phyloP scores from a whole-genome alignment of 1,140 invertebrate genomes.

The Drosophila bocqueti region DNA sequence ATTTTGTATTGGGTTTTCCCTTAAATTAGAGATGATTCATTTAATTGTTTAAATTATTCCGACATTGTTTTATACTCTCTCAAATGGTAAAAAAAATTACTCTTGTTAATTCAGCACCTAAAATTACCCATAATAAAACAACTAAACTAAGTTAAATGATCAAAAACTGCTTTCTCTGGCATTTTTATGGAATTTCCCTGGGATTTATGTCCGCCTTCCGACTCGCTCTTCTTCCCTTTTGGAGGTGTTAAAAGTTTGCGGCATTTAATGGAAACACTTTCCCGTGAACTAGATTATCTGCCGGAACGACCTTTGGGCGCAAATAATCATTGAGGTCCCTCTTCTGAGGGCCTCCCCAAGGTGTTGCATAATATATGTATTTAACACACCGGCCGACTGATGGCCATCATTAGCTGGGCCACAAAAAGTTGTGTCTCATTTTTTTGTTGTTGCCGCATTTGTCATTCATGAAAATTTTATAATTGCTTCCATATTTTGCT shows the following conservation, averaged over 20 bases:
- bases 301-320: slow-evolving; percentile 18
- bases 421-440: slow-evolving; percentile 6
- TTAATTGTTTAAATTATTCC: not conserved
- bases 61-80: no score
- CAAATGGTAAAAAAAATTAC: not conserved
- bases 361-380: slow-evolving; percentile 38
- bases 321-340: slow-evolving; percentile 17
- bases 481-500: slow-evolving; percentile 68
- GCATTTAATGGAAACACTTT: slow-evolving; percentile 15
- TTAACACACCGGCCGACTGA: slow-evolving; percentile 32
- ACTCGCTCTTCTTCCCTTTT: not conserved
- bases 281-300: not conserved
- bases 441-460: slow-evolving; percentile 19
- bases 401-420: slow-evolving; percentile 35
- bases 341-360: slow-evolving; percentile 1
- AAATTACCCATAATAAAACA: not conserved
- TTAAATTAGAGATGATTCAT: not conserved
- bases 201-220: not conserved
- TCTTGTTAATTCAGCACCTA: not conserved
- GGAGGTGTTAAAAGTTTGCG: slow-evolving; percentile 14
- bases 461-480: slow-evolving; percentile 57
- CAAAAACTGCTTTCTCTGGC: not conserved
- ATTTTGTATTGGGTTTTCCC: no score
- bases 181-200: not conserved
- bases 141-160: not conserved